Percentiles rank a stretch among this genome's conserved stretches.
phyloP scores from a whole-genome alignment of 2,797 vertebrate species.

The Spinus olivaceus region DNA sequence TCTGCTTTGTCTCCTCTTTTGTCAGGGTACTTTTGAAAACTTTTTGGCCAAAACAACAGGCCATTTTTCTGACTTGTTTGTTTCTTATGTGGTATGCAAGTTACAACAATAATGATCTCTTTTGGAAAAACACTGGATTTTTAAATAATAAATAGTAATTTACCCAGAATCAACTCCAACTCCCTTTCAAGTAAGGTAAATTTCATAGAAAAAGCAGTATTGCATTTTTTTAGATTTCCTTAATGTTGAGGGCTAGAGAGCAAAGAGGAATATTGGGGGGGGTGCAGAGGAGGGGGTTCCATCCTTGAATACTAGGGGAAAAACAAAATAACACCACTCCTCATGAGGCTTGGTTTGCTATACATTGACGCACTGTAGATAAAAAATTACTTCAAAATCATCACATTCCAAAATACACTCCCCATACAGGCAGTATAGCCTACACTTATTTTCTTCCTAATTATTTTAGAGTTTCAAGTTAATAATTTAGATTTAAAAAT shows the following conservation, averaged over 20 bases:
- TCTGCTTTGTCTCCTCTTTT: background rate
- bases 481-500: background rate
- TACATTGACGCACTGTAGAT: background rate
- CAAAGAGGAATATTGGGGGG: background rate
- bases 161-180: background rate
- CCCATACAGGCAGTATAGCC: background rate
- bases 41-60: background rate
- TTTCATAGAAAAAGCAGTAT: background rate
- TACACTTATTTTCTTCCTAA: background rate
- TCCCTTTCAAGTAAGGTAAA: background rate
- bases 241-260: background rate
- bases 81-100: background rate
- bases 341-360: background rate
- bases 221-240: background rate
- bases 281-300: fast-evolving
- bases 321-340: background rate
- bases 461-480: background rate
- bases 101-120: background rate
- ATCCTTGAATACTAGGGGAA: background rate
- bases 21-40: background rate
- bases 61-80: background rate
- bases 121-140: background rate
- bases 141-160: background rate
- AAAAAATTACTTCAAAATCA: background rate
- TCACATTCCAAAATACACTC: background rate